These are phyloP conservation scores for Thunnus albacares DNA, from an alignment of 2,797 vertebrate genomes.

Conservation along the genomic window DNA sequence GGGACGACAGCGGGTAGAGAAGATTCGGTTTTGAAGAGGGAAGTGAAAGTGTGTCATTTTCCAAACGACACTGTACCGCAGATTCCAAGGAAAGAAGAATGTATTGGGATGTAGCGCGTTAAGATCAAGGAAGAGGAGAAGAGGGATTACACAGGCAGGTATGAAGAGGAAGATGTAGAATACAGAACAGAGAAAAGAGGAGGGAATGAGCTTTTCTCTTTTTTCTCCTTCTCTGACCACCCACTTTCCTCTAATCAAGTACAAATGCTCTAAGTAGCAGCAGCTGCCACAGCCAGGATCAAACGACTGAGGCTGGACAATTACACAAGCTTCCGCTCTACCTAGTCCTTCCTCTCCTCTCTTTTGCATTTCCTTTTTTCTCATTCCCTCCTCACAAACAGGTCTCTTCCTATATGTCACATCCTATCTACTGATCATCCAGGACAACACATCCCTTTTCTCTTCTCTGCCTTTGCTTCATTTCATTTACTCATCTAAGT, in stretches of 20 bases:
- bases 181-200: conserved; percentile 37
- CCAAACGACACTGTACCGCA: background rate
- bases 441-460: background rate
- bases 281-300: conserved; percentile 87
- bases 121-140: conserved; percentile 11
- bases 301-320: conserved; percentile 83
- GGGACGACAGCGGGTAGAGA: conserved; percentile 8
- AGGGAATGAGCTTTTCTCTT: conserved; percentile 39
- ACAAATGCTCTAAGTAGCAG: conserved; percentile 89
- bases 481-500: background rate
- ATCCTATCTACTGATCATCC: conserved; percentile 15
- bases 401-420: conserved; percentile 14
- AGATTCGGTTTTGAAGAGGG: conserved; percentile 8
- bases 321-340: conserved; percentile 84
- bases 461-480: background rate
- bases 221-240: conserved; percentile 75
- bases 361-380: conserved; percentile 42
- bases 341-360: conserved; percentile 69
- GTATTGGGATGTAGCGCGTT: background rate
- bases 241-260: conserved; percentile 88
- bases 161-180: conserved; percentile 24
- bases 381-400: conserved; percentile 38
- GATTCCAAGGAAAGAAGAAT: conserved; percentile 3
- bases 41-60: conserved; percentile 2
- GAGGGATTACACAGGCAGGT: conserved; percentile 10